These are phyloP conservation scores for Apostichopus parvimensis DNA, from an alignment of 35 echinoderm and acorn worm genomes.

Conservation along the genomic window DNA sequence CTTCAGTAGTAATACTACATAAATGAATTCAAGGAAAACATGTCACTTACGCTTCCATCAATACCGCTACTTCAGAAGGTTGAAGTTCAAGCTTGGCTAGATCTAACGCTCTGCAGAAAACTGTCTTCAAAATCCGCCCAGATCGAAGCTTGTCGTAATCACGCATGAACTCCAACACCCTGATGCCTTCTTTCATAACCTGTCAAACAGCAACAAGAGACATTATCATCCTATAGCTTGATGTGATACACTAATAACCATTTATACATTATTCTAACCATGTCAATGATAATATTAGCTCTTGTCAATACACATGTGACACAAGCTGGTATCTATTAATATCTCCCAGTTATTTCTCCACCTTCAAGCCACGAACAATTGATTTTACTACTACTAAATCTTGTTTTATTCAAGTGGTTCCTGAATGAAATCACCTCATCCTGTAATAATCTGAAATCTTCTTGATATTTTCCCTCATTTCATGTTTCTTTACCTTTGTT, in stretches of 20 bases:
- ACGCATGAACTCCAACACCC: conserved; percentile 89
- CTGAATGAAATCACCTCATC: background rate
- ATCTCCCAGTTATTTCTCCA: too few relatives aligned
- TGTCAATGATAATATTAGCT: too few relatives aligned
- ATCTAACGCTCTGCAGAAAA: conserved; percentile 76
- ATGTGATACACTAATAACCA: too few relatives aligned
- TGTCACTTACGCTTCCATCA: conserved; percentile 63
- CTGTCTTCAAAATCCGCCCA: conserved; percentile 79
- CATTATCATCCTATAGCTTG: too few relatives aligned
- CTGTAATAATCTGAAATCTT: background rate
- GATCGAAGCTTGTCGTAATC: conserved; percentile 96
- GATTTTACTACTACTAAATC: too few relatives aligned
- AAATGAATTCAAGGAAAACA: background rate
- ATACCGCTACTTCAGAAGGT: conserved; percentile 65
- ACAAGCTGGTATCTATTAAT: too few relatives aligned
- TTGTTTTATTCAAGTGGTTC: too few relatives aligned
- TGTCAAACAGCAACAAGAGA: background rate
- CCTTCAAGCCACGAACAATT: too few relatives aligned
- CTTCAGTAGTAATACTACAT: background rate
- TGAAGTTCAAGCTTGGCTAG: conserved; percentile 81
- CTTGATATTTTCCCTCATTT: background rate
- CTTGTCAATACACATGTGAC: too few relatives aligned
- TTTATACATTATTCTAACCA: too few relatives aligned
- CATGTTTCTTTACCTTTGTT: conserved; percentile 67
- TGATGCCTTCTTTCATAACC: conserved; percentile 87